A percentile compares a stretch with the other conserved stretches of the same genome.
Evolutionary conservation across 2,797 vertebrate genomes (phyloP).

Genomic region (Sebastes minor): DNA sequence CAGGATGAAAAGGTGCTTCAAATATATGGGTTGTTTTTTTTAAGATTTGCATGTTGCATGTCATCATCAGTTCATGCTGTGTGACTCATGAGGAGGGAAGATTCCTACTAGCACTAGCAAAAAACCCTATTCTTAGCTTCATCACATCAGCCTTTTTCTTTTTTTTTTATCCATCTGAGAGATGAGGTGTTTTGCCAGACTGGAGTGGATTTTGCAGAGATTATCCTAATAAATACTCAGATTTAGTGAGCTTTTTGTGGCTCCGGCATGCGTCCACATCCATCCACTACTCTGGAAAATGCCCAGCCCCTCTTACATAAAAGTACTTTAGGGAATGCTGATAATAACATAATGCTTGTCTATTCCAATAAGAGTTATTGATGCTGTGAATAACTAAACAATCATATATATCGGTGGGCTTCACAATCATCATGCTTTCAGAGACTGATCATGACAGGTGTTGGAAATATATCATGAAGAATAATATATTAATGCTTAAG

Average conservation of each 20-base stretch:
- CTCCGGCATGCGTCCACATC: constrained; percentile 13
- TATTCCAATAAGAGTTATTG: constrained; percentile 26
- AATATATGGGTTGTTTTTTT: too few species aligned
- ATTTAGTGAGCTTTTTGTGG: constrained; percentile 27
- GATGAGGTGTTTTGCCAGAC: constrained; percentile 22
- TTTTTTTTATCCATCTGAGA: neutral
- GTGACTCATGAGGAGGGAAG: constrained; percentile 28
- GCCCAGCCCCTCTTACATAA: constrained; percentile 57
- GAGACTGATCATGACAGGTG: constrained; percentile 4
- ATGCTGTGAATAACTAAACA: constrained; percentile 8
- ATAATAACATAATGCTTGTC: constrained; percentile 26
- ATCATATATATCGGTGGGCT: neutral
- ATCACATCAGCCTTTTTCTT: neutral
- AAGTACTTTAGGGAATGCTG: constrained; percentile 39
- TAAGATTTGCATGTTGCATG: constrained; percentile 14
- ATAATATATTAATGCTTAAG: too few species aligned
- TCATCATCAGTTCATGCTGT: neutral
- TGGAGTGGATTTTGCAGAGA: constrained; percentile 47
- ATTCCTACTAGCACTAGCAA: neutral
- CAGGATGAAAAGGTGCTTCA: too few species aligned
- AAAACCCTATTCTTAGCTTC: neutral
- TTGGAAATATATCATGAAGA: too few species aligned
- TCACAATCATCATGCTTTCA: neutral
- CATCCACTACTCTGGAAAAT: constrained; percentile 31
- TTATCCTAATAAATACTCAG: constrained; percentile 62